A percentile compares a stretch with the other conserved stretches of the same genome.
Evolutionary conservation across 2,888 invertebrate species (phyloP).

Genomic region (Epinotia nisella): DNA sequence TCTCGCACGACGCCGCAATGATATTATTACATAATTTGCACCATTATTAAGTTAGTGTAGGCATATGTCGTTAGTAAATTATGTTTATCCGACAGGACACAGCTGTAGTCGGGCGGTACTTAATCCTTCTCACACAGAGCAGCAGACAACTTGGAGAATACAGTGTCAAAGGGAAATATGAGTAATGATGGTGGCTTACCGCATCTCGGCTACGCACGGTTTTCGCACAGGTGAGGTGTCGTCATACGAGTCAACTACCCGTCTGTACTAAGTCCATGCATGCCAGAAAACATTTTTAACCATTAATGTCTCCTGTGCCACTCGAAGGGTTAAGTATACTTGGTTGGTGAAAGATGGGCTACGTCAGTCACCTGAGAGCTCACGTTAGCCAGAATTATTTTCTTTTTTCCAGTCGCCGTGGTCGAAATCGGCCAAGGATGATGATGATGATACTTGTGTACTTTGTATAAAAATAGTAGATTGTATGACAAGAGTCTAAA

Average conservation of each 20-base stretch:
- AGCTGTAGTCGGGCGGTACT: constrained; percentile 69
- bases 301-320: background rate
- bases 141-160: constrained; percentile 60
- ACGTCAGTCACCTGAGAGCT: too few relatives aligned
- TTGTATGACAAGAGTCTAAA: too few relatives aligned
- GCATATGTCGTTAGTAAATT: constrained; percentile 77
- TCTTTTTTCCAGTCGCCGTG: too few relatives aligned
- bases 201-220: constrained; percentile 53
- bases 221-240: constrained; percentile 39
- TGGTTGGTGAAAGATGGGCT: too few relatives aligned
- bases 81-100: constrained; percentile 76
- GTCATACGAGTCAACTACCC: constrained; percentile 6
- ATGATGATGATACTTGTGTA: too few relatives aligned
- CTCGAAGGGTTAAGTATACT: background rate
- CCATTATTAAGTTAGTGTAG: constrained; percentile 71
- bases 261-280: background rate
- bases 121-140: constrained; percentile 68
- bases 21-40: constrained; percentile 45
- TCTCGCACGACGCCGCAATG: constrained; percentile 25
- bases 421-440: too few relatives aligned
- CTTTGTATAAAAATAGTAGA: too few relatives aligned
- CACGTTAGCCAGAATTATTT: too few relatives aligned
- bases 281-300: background rate
- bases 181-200: constrained; percentile 66
- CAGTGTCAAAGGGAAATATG: constrained; percentile 68